Percentiles rank a stretch among this genome's conserved stretches.
phyloP scores from a whole-genome alignment of 1,140 invertebrate genomes.

The Mercenaria mercenaria region DNA sequence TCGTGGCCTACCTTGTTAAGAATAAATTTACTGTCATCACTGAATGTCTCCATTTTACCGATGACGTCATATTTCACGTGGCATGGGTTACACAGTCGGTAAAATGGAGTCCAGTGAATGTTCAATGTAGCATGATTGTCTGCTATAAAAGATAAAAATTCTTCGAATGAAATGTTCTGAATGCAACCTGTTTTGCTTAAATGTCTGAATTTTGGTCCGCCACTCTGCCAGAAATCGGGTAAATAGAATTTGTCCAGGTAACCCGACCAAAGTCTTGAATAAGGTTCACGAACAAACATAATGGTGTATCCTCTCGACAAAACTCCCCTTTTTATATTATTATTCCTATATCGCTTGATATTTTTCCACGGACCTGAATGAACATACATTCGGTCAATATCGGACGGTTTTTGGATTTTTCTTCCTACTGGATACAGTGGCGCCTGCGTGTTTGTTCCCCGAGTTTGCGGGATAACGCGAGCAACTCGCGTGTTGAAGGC shows the following conservation, averaged over 20 bases:
- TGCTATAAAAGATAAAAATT: constrained; percentile 59
- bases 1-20: constrained; percentile 42
- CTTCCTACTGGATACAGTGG: background rate
- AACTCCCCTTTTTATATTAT: background rate
- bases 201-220: background rate
- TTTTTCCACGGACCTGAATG: constrained; percentile 4
- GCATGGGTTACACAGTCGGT: constrained; percentile 69
- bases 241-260: constrained; percentile 73
- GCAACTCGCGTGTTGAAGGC: no score
- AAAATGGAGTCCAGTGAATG: constrained; percentile 68
- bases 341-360: background rate
- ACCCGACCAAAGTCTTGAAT: constrained; percentile 68
- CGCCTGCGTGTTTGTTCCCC: no score
- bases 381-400: constrained; percentile 16
- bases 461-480: no score
- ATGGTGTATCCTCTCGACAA: constrained; percentile 18
- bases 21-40: constrained; percentile 64
- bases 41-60: constrained; percentile 70
- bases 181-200: background rate
- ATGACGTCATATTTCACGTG: constrained; percentile 69
- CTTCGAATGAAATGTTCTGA: constrained; percentile 65
- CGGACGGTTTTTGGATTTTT: background rate
- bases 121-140: background rate
- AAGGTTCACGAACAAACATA: constrained; percentile 72
- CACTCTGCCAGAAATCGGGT: constrained; percentile 53